Conservation (phyloP, 2,888 invertebrate genomes). For the Thera britannica region DNA sequence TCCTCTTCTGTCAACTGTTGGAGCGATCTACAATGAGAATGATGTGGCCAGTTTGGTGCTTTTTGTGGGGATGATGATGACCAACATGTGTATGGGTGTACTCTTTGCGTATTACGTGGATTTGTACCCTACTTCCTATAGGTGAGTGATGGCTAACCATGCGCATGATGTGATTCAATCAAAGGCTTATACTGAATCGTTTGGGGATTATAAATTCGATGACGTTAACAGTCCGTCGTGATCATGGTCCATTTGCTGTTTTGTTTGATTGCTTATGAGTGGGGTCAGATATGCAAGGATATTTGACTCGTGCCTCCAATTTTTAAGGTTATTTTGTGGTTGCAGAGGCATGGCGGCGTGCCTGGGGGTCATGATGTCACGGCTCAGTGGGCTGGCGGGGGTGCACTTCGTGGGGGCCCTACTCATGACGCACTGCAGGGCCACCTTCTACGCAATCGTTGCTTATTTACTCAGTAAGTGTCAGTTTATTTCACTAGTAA, state of each 20-base stretch:
- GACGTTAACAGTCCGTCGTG: no score
- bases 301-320: no score
- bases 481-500: neutral
- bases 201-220: no score
- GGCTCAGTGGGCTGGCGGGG: constrained; percentile 51
- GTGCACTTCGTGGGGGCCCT: constrained; percentile 55
- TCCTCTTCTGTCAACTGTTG: constrained; percentile 33
- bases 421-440: constrained; percentile 50
- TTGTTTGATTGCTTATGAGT: no score
- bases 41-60: constrained; percentile 35
- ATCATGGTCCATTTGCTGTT: no score
- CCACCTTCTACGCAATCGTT: constrained; percentile 50
- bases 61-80: constrained; percentile 50
- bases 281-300: no score
- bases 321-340: neutral
- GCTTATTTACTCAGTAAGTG: constrained; percentile 51
- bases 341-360: constrained; percentile 61
- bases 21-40: constrained; percentile 34
- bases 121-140: constrained; percentile 72
- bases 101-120: constrained; percentile 75
- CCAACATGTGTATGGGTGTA: constrained; percentile 58
- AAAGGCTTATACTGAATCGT: no score
- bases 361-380: constrained; percentile 58
- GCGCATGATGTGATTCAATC: no score
- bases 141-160: constrained; percentile 49